Percentiles rank a stretch among this genome's conserved stretches.
Evolutionary conservation across 1,140 invertebrate genomes (phyloP).

Genomic region (Drosophila varians): DNA sequence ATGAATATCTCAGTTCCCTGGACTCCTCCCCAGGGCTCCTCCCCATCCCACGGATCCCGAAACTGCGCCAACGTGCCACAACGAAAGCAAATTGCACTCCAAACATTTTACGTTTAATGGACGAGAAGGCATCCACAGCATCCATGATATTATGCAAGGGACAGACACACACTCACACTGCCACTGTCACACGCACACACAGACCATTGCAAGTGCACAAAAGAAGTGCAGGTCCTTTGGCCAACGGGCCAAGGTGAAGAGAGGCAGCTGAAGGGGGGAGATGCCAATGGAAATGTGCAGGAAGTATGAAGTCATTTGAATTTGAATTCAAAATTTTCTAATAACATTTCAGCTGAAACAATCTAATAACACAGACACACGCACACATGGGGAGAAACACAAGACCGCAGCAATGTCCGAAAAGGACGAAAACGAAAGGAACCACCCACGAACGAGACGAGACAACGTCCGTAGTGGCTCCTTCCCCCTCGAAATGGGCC

Average conservation of each 20-base stretch:
- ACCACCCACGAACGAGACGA: slow-evolving; percentile 53
- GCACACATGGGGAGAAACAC: slow-evolving; percentile 4
- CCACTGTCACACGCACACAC: slow-evolving; percentile 7
- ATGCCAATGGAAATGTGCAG: slow-evolving; percentile 20
- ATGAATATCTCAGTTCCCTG: not conserved
- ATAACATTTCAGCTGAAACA: slow-evolving; percentile 80
- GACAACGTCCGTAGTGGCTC: slow-evolving; percentile 32
- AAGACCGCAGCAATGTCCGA: slow-evolving; percentile 42
- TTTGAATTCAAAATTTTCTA: slow-evolving; percentile 82
- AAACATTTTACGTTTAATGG: slow-evolving; percentile 70
- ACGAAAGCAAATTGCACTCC: slow-evolving; percentile 62
- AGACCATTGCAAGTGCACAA: slow-evolving; percentile 39
- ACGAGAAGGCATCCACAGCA: slow-evolving; percentile 58
- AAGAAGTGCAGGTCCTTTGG: slow-evolving; percentile 60
- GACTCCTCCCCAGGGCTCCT: not conserved
- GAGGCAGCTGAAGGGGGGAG: not conserved
- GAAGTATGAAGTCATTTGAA: slow-evolving; percentile 80
- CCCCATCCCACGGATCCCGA: not conserved
- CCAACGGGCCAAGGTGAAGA: slow-evolving; percentile 3
- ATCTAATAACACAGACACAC: slow-evolving; percentile 66
- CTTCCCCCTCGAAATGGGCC: slow-evolving; percentile 20
- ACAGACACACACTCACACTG: slow-evolving; percentile 7
- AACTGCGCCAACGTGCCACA: slow-evolving; percentile 42
- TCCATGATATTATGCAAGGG: slow-evolving; percentile 55
- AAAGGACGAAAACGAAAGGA: slow-evolving; percentile 70